These are phyloP conservation scores for Fratercula arctica DNA, from an alignment of 2,797 vertebrate genomes.

Conservation along the genomic window DNA sequence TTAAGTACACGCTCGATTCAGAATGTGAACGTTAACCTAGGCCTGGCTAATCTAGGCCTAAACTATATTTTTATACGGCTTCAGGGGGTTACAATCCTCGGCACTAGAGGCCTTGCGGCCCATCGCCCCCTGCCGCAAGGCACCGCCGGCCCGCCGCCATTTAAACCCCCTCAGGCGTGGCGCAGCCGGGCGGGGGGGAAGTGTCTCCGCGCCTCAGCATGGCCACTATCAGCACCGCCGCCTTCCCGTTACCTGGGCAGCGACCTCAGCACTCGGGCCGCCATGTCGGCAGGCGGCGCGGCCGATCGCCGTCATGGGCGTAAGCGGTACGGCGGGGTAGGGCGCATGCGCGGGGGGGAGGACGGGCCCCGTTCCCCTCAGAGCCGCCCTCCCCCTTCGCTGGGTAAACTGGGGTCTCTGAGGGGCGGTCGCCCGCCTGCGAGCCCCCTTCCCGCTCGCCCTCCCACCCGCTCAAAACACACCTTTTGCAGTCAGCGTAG, in stretches of 20 bases:
- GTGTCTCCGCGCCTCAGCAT: background rate
- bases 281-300: background rate
- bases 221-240: background rate
- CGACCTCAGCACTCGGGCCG: background rate
- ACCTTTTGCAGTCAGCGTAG: accelerated
- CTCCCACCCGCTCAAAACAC: background rate
- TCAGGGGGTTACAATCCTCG: too few species aligned
- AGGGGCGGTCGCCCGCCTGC: background rate
- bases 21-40: accelerated
- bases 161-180: background rate
- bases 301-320: background rate
- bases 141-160: background rate
- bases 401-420: accelerated
- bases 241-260: slow-evolving; percentile 34
- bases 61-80: background rate
- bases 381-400: accelerated
- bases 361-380: accelerated
- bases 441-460: background rate
- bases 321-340: accelerated
- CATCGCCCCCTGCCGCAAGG: background rate
- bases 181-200: background rate
- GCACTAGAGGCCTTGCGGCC: background rate
- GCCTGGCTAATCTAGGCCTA: background rate
- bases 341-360: background rate
- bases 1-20: accelerated